Percentiles rank a stretch among this genome's conserved stretches.
These are phyloP conservation scores for Carduelis carduelis DNA, from an alignment of 2,797 vertebrate species.

Conservation along the genomic window DNA sequence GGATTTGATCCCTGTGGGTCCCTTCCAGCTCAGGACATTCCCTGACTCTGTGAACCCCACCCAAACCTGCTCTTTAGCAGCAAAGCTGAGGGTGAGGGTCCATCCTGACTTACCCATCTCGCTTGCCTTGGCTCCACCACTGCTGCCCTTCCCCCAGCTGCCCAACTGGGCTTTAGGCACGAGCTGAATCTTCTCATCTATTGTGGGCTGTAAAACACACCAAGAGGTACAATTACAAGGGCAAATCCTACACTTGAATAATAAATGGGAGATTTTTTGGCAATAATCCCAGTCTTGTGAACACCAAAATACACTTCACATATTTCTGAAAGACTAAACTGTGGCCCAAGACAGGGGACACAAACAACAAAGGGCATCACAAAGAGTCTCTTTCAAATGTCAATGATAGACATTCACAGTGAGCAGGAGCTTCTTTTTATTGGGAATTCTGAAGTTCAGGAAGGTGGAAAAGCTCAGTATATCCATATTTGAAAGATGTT, in stretches of 20 bases:
- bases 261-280: not conserved
- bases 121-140: slow-evolving; percentile 94
- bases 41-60: accelerated
- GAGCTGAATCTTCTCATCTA: slow-evolving; percentile 98
- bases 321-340: not conserved
- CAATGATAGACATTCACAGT: not conserved
- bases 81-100: not conserved
- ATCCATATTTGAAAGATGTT: not conserved
- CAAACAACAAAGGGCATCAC: not conserved
- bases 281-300: not conserved
- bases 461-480: not conserved
- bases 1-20: not conserved
- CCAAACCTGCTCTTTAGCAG: not conserved
- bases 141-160: slow-evolving; percentile 98
- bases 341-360: not conserved
- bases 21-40: not conserved
- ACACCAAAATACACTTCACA: not conserved
- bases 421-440: not conserved
- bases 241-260: accelerated
- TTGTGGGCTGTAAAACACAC: slow-evolving; percentile 85
- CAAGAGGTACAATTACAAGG: not conserved
- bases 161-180: slow-evolving; percentile 93
- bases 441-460: not conserved
- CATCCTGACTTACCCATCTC: slow-evolving; percentile 83
- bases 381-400: not conserved